These are phyloP conservation scores for Xanthorhoe spadicearia DNA, from an alignment of 2,888 invertebrate species.

Conservation along the genomic window DNA sequence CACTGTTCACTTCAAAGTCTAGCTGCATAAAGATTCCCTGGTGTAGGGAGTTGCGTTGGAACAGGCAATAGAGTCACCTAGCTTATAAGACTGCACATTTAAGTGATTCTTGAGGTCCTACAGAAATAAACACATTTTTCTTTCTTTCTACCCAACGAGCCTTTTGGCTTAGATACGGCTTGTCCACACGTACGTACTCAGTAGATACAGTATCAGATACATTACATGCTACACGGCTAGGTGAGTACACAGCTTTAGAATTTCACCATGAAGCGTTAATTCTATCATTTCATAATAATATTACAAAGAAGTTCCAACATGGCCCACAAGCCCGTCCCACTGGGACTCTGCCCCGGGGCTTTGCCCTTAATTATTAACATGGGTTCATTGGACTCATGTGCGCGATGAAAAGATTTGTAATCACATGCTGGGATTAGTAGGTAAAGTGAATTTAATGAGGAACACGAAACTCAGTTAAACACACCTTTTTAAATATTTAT, in stretches of 20 bases:
- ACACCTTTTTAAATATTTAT: constrained; percentile 7
- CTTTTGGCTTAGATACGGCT: too few relatives aligned
- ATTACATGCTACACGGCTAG: background rate
- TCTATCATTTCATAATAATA: constrained; percentile 29
- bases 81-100: too few relatives aligned
- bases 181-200: too few relatives aligned
- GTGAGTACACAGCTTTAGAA: too few relatives aligned
- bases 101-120: too few relatives aligned
- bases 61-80: too few relatives aligned
- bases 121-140: too few relatives aligned
- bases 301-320: constrained; percentile 34
- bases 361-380: constrained; percentile 36
- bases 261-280: background rate
- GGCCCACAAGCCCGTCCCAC: constrained; percentile 15
- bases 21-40: too few relatives aligned
- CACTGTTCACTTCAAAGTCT: too few relatives aligned
- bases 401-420: constrained; percentile 43
- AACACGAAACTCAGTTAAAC: constrained; percentile 11
- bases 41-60: too few relatives aligned
- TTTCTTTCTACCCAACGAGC: too few relatives aligned
- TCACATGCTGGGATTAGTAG: constrained; percentile 33
- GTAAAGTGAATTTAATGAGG: constrained; percentile 14
- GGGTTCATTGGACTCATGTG: constrained; percentile 37
- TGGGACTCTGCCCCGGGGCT: background rate
- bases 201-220: too few relatives aligned